Percentiles rank a stretch among this genome's conserved stretches.
These are phyloP conservation scores for Teleogryllus oceanicus DNA, from an alignment of 2,888 invertebrate genomes.

Conservation along the genomic window DNA sequence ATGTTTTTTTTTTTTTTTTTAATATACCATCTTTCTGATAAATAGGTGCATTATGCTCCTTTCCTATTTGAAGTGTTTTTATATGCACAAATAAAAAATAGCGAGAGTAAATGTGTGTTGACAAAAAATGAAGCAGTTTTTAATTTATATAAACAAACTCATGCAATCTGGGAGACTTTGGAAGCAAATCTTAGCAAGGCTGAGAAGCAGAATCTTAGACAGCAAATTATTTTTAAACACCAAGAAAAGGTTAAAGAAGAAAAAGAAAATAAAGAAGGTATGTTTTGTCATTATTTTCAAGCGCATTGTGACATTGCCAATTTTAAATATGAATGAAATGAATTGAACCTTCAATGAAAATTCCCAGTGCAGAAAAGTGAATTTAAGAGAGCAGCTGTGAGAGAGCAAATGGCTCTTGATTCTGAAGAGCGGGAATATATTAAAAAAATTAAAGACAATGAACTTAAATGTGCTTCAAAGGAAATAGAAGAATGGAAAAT, in stretches of 20 bases:
- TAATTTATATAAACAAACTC: conserved; percentile 61
- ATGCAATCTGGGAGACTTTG: conserved; percentile 56
- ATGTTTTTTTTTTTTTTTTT: too few relatives aligned
- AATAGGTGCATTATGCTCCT: conserved; percentile 63
- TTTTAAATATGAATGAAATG: conserved; percentile 3
- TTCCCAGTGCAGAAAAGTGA: conserved; percentile 51
- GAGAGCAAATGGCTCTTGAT: conserved; percentile 59
- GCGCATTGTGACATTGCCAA: neutral
- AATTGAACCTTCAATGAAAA: neutral
- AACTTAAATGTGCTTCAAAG: conserved; percentile 61
- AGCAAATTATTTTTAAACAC: conserved; percentile 56
- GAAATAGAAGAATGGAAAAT: conserved; percentile 64
- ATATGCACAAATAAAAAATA: conserved; percentile 58
- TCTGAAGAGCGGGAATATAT: conserved; percentile 59
- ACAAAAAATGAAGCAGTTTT: conserved; percentile 61
- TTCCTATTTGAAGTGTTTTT: conserved; percentile 73
- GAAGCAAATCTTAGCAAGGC: conserved; percentile 56
- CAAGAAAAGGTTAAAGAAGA: conserved; percentile 56
- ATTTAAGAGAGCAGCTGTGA: conserved; percentile 58
- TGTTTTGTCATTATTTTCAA: conserved; percentile 18
- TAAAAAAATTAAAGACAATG: conserved; percentile 59
- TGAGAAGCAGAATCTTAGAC: conserved; percentile 56
- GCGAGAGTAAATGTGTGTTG: conserved; percentile 62
- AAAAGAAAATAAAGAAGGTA: conserved; percentile 41
- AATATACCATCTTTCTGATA: too few relatives aligned